Evolutionary conservation across 2,888 invertebrate genomes (phyloP).

Genomic region (Lypha dubia): DNA sequence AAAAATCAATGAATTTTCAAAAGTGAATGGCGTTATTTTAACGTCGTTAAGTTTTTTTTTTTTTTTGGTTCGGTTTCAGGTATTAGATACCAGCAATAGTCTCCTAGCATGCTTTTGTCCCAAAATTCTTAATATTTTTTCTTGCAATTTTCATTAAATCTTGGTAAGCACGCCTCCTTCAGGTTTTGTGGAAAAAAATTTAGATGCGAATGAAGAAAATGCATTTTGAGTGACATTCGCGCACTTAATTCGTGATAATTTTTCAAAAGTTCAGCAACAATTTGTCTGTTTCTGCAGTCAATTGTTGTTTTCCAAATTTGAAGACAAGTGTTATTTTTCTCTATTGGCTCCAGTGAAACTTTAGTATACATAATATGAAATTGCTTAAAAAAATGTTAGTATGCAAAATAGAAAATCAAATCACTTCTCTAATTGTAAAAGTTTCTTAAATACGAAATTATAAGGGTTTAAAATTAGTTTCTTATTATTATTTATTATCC

Average conservation of each 20-base stretch:
- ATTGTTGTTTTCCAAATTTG: not conserved
- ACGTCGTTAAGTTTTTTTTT: too few species aligned
- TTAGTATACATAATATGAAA: too few species aligned
- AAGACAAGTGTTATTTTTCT: not conserved
- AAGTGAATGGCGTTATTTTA: not conserved
- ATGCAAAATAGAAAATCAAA: too few species aligned
- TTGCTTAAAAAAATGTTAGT: too few species aligned
- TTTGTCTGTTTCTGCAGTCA: not conserved
- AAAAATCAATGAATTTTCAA: constrained; percentile 7
- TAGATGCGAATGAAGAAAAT: not conserved
- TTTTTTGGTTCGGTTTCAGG: constrained; percentile 4
- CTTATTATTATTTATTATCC: too few species aligned
- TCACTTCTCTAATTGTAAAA: too few species aligned
- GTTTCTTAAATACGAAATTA: too few species aligned
- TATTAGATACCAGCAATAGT: constrained; percentile 2
- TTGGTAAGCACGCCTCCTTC: not conserved
- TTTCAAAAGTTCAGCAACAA: not conserved
- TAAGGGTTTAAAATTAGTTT: too few species aligned
- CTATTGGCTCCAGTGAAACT: too few species aligned
- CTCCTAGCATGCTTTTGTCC: constrained; percentile 1
- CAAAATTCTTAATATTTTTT: constrained; percentile 5
- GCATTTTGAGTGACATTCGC: too few species aligned
- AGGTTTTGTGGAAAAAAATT: not conserved
- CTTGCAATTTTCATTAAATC: not conserved
- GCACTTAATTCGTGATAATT: not conserved